Evolutionary conservation across 2,113 vertebrate genomes (phyloP).

Genomic region (Catharus minimus): DNA sequence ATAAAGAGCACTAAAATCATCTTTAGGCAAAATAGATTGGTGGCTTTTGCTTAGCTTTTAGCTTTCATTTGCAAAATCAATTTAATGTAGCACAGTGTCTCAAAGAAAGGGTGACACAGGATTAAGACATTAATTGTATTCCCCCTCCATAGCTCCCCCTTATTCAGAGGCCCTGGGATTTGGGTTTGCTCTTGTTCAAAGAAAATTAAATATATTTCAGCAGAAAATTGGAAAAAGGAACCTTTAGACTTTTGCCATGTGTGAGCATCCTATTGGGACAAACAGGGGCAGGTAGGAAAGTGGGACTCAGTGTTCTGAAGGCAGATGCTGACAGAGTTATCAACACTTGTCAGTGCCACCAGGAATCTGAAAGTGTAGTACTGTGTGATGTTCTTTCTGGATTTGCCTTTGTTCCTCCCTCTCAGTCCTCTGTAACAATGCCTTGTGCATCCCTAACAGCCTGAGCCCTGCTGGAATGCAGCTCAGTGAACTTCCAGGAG

Average conservation of each 20-base stretch:
- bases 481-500: not conserved
- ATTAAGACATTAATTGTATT: conserved; percentile 49
- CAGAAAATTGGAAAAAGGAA: not conserved
- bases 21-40: conserved; percentile 77
- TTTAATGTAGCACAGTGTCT: conserved; percentile 71
- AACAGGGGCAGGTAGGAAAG: not conserved
- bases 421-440: not conserved
- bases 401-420: not conserved
- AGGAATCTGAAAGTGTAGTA: not conserved
- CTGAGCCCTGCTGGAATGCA: not conserved
- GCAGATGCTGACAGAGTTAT: not conserved
- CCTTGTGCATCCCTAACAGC: not conserved
- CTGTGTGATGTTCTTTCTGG: not conserved
- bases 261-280: not conserved
- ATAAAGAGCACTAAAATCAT: conserved; percentile 80
- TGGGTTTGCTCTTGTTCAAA: conserved; percentile 42
- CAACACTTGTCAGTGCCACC: not conserved
- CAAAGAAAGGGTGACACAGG: conserved; percentile 71
- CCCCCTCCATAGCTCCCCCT: not conserved
- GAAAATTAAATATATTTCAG: conserved; percentile 54
- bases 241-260: not conserved
- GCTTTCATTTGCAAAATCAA: conserved; percentile 81
- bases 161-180: conserved; percentile 35
- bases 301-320: not conserved
- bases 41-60: conserved; percentile 79